Conservation (phyloP, 2,113 vertebrate species). For the Rutilus rutilus region DNA sequence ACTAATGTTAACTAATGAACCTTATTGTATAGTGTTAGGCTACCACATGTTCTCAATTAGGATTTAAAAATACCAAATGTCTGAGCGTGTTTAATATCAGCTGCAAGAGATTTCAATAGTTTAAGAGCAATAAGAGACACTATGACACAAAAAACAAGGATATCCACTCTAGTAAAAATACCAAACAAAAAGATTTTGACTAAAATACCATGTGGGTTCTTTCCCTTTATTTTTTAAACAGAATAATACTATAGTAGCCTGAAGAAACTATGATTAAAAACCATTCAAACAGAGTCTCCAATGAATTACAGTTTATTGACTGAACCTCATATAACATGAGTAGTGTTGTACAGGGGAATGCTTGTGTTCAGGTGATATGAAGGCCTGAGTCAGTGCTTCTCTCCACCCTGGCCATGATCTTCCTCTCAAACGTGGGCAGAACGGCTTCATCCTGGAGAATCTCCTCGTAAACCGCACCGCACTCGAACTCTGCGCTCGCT, state of each 20-base stretch:
- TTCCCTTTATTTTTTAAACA: background rate
- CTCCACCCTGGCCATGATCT: constrained; percentile 95
- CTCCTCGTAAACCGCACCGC: constrained; percentile 95
- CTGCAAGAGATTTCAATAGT: background rate
- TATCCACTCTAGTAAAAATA: background rate
- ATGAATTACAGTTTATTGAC: background rate
- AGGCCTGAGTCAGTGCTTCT: constrained; percentile 84
- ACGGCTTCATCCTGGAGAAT: constrained; percentile 88
- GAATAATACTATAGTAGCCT: background rate
- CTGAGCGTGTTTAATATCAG: background rate
- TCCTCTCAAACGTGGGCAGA: constrained; percentile 92
- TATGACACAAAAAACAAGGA: background rate
- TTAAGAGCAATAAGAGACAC: background rate
- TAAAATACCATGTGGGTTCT: background rate
- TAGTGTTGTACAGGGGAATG: background rate
- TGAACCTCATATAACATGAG: background rate
- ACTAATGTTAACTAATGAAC: no score
- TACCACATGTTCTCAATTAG: background rate
- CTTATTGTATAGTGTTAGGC: no score
- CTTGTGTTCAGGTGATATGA: background rate
- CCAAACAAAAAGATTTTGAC: no score
- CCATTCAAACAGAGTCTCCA: no score
- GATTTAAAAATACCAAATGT: background rate
- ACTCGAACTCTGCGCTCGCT: constrained; percentile 95
- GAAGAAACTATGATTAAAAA: background rate